phyloP scores from a whole-genome alignment of 2,113 vertebrate species.

The Plecturocebus donacophilus region DNA sequence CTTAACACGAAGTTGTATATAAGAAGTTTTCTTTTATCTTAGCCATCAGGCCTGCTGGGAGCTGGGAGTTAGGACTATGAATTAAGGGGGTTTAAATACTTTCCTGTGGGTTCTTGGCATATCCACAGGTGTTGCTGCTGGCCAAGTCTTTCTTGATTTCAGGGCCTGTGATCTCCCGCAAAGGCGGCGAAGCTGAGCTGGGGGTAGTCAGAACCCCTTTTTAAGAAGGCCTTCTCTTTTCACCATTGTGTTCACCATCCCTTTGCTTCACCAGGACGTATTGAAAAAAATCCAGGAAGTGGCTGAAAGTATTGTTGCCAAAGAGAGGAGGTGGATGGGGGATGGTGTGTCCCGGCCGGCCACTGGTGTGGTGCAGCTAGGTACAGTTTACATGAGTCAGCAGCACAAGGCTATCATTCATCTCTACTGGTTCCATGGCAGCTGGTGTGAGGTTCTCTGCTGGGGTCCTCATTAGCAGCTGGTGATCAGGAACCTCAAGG shows the following conservation, averaged over 20 bases:
- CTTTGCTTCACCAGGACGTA: not conserved
- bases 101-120: not conserved
- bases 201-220: not conserved
- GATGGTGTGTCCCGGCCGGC: not conserved
- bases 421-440: not conserved
- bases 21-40: not conserved
- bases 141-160: not conserved
- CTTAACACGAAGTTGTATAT: not conserved
- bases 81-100: not conserved
- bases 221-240: not conserved
- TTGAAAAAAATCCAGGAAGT: not conserved
- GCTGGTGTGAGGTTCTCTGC: constrained; percentile 46
- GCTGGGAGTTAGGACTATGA: not conserved
- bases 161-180: not conserved
- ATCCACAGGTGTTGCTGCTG: not conserved
- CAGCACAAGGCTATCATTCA: not conserved
- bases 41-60: not conserved
- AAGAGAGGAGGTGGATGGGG: constrained; percentile 31
- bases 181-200: not conserved
- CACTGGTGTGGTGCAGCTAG: not conserved
- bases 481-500: not conserved
- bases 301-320: not conserved
- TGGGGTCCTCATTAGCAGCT: constrained; percentile 59
- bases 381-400: not conserved
- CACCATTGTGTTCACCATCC: not conserved